Conservation (phyloP, 2,113 vertebrate species). For the Nycticryphes semicollaris region DNA sequence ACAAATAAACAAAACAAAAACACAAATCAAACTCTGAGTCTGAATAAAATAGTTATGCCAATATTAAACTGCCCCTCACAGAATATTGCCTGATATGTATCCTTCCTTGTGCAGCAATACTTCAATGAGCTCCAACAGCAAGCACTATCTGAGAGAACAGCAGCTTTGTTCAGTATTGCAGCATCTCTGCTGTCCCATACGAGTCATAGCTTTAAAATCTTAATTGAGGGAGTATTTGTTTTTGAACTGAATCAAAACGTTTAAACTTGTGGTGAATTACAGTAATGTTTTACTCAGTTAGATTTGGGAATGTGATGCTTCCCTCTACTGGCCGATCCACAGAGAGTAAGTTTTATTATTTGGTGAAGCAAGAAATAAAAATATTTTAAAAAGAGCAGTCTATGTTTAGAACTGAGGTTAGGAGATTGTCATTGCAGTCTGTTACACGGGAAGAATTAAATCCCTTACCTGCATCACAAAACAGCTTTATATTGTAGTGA, state of each 20-base stretch:
- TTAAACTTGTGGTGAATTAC: accelerated
- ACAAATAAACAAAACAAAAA: accelerated
- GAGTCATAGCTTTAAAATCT: not conserved
- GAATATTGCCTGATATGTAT: not conserved
- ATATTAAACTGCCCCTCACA: accelerated
- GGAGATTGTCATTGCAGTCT: not conserved
- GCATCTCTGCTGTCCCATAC: too few species aligned
- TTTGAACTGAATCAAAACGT: accelerated
- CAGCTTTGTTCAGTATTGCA: not conserved
- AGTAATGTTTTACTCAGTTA: accelerated
- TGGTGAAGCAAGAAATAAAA: not conserved
- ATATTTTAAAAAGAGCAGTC: not conserved
- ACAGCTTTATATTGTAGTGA: not conserved
- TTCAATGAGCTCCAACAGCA: not conserved
- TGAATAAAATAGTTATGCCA: accelerated
- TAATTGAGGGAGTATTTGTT: accelerated
- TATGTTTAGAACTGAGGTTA: not conserved
- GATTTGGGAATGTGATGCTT: not conserved
- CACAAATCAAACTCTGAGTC: not conserved
- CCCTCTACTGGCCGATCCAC: slow-evolving; percentile 17
- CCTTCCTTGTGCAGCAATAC: not conserved
- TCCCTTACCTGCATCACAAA: not conserved
- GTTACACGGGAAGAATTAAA: not conserved
- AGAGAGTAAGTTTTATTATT: not conserved
- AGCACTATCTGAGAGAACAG: not conserved